These are phyloP conservation scores for Euzetes globulus DNA, from an alignment of 2,888 invertebrate species.

Conservation along the genomic window DNA sequence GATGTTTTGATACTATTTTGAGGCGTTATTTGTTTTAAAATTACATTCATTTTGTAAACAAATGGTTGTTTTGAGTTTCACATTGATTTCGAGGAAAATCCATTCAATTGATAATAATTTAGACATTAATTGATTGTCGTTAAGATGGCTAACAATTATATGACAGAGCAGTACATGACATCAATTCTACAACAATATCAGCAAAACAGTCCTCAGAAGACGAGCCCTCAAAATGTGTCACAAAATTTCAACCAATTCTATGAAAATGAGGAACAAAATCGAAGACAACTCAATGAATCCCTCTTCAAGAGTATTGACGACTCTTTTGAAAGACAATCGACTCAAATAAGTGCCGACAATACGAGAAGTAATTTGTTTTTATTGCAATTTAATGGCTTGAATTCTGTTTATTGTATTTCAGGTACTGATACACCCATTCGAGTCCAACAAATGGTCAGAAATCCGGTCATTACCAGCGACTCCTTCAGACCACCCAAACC, in stretches of 20 bases:
- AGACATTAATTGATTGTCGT: not conserved
- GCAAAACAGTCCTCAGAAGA: not conserved
- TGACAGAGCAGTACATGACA: not conserved
- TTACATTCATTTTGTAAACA: too few species aligned
- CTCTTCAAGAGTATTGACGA: not conserved
- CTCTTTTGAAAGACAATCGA: not conserved
- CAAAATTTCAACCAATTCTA: not conserved
- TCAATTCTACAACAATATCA: not conserved
- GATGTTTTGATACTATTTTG: too few species aligned
- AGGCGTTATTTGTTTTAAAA: too few species aligned
- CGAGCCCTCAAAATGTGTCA: not conserved
- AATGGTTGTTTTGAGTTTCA: not conserved
- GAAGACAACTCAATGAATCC: not conserved
- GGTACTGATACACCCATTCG: not conserved
- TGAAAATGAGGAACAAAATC: not conserved
- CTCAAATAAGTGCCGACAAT: not conserved
- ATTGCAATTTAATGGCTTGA: not conserved
- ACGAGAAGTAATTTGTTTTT: not conserved
- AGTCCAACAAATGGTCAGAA: not conserved
- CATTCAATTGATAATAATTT: not conserved
- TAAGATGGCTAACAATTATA: not conserved
- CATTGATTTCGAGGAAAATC: not conserved
- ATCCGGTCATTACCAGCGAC: not conserved
- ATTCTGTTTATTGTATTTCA: not conserved
- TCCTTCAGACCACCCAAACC: not conserved